phyloP scores from a whole-genome alignment of 2,113 vertebrate species.

The Coracopsis vasa region DNA sequence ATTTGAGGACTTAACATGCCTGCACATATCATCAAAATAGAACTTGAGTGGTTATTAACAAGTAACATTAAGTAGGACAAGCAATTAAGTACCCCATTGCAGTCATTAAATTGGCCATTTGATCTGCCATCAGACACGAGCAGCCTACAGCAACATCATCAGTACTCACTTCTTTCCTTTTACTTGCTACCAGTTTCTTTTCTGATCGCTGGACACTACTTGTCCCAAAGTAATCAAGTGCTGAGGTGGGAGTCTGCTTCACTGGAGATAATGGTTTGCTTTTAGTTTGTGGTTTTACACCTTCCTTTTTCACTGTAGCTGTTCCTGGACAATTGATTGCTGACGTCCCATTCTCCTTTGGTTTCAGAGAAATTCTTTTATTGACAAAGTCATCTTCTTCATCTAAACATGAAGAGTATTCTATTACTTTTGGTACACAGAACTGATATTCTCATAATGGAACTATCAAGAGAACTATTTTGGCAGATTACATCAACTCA shows the following conservation, averaged over 20 bases:
- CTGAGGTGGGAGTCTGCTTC: constrained; percentile 84
- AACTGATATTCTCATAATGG: background rate
- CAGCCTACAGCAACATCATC: background rate
- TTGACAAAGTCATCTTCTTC: constrained; percentile 87
- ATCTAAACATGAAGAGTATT: constrained; percentile 74
- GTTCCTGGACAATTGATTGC: background rate
- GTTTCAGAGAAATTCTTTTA: constrained; percentile 76
- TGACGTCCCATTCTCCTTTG: constrained; percentile 76
- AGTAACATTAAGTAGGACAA: background rate
- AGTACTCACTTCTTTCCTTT: constrained; percentile 87
- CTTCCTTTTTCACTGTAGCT: constrained; percentile 46
- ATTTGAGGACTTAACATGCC: background rate
- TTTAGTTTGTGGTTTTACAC: constrained; percentile 64
- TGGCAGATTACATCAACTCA: background rate
- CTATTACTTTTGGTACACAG: background rate
- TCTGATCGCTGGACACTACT: constrained; percentile 83
- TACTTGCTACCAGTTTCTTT: constrained; percentile 91
- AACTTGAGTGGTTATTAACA: background rate
- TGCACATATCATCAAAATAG: background rate
- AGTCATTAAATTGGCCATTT: background rate
- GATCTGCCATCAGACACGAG: background rate
- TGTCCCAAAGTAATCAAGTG: constrained; percentile 88
- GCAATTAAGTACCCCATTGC: background rate
- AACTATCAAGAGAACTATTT: background rate
- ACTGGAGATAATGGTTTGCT: constrained; percentile 75